phyloP scores from a whole-genome alignment of 2,113 vertebrate species.

The Myotis davidii region DNA sequence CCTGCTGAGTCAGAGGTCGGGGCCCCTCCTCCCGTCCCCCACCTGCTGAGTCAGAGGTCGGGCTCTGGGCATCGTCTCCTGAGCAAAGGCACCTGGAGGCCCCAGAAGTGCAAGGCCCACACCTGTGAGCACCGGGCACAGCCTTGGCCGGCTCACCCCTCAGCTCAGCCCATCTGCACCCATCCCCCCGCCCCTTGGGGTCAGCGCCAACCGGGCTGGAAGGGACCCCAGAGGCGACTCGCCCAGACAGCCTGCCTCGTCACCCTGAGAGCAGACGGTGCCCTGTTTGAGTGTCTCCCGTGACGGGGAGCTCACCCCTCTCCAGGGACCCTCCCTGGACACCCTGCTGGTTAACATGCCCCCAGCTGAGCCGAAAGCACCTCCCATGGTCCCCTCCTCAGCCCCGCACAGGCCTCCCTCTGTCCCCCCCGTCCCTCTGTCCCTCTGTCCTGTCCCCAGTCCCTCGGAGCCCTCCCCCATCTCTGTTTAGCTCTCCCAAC shows the following conservation, averaged over 20 bases:
- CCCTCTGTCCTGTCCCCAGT: neutral
- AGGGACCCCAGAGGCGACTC: rapidly evolving
- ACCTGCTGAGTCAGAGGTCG: no score
- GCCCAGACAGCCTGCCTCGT: no score
- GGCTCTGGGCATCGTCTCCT: neutral
- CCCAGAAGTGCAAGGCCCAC: rapidly evolving
- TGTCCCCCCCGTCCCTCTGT: neutral
- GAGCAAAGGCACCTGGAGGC: neutral
- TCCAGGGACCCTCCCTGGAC: rapidly evolving
- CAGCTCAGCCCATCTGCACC: neutral
- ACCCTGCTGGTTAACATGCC: neutral
- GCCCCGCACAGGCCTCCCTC: neutral
- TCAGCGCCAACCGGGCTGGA: rapidly evolving
- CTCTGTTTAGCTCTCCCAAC: rapidly evolving
- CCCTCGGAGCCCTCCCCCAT: no score
- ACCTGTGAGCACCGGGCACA: neutral
- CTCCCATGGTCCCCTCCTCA: neutral
- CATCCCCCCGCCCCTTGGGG: neutral
- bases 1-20: neutral
- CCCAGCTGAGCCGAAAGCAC: neutral
- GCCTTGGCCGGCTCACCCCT: neutral
- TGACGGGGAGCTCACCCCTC: neutral
- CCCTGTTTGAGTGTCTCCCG: neutral
- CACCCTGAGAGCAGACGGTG: rapidly evolving
- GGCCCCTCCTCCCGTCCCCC: no score